Conservation (phyloP, 2,113 vertebrate species). For the Sylvietta virens region DNA sequence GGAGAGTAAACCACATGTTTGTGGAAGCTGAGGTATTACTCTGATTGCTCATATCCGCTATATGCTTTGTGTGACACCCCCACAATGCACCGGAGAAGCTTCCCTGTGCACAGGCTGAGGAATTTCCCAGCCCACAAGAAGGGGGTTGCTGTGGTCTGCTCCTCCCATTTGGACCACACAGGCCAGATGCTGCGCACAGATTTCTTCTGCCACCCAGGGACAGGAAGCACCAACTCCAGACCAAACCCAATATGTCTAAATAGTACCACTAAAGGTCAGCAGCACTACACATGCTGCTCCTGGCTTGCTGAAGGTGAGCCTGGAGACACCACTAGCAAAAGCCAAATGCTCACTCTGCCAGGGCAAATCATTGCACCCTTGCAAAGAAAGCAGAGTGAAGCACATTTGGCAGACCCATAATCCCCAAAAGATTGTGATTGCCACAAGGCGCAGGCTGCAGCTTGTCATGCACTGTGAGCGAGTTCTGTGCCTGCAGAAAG, state of each 20-base stretch:
- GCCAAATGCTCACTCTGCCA: neutral
- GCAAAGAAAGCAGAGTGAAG: neutral
- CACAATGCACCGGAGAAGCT: neutral
- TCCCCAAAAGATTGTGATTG: accelerated
- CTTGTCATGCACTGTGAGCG: accelerated
- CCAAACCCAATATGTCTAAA: neutral
- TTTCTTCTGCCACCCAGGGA: neutral
- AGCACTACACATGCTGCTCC: neutral
- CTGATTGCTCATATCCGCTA: neutral
- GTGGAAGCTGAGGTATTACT: neutral
- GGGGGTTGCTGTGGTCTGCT: neutral
- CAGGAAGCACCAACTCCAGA: neutral
- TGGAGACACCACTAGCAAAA: neutral
- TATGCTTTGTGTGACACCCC: neutral
- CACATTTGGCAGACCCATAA: neutral
- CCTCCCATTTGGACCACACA: neutral
- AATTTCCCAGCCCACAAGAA: neutral
- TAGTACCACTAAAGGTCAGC: neutral
- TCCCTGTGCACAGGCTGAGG: neutral
- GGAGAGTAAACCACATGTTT: neutral
- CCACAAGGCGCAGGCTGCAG: neutral
- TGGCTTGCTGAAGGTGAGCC: neutral
- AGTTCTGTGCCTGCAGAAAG: neutral
- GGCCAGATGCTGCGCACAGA: neutral
- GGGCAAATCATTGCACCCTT: neutral